Percentiles rank a stretch among this genome's conserved stretches.
Conservation (phyloP, 2,888 invertebrate genomes). For the Drosophila tripunctata region DNA sequence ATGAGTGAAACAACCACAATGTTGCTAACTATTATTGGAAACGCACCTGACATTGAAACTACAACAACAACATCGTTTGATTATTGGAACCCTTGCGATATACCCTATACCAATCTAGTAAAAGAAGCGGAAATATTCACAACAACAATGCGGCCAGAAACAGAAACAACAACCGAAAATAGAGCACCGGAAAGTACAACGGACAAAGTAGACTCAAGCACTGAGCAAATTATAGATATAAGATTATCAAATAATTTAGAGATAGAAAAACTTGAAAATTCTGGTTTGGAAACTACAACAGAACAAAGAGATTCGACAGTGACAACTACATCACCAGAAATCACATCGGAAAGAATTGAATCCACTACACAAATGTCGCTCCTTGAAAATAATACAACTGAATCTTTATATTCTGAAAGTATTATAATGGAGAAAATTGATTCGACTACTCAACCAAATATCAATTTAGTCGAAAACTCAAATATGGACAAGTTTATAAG, state of each 20-base stretch:
- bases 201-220: neutral
- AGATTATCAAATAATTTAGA: too few relatives aligned
- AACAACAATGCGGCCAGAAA: neutral
- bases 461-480: neutral
- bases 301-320: neutral
- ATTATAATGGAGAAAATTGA: too few relatives aligned
- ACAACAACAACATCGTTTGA: too few relatives aligned
- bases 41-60: constrained; percentile 28
- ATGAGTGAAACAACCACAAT: constrained; percentile 16
- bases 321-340: neutral
- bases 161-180: neutral
- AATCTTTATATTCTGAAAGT: neutral
- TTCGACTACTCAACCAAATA: neutral
- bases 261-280: too few relatives aligned
- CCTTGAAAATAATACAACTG: neutral
- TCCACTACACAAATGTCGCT: neutral
- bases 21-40: constrained; percentile 51
- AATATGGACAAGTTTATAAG: neutral
- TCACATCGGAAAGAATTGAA: too few relatives aligned
- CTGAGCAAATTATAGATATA: neutral
- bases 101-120: too few relatives aligned
- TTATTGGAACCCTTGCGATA: too few relatives aligned
- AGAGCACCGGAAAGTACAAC: neutral
- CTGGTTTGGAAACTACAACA: constrained; percentile 12
- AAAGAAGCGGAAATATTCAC: neutral